These are phyloP conservation scores for Synaphobranchus kaupii DNA, from an alignment of 2,797 vertebrate genomes.

Conservation along the genomic window DNA sequence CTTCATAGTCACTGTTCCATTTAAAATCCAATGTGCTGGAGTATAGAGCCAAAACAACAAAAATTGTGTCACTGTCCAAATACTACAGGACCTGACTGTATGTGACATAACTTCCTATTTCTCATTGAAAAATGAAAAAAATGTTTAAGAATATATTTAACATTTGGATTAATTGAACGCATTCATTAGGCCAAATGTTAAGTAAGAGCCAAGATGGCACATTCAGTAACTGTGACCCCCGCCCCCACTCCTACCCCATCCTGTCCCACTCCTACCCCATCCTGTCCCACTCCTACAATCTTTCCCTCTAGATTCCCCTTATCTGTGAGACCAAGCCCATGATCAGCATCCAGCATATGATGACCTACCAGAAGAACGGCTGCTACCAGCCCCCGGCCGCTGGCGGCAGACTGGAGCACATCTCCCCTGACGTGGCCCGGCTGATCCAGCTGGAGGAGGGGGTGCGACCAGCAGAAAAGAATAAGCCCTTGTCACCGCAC, in stretches of 20 bases:
- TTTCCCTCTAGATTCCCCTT: constrained; percentile 74
- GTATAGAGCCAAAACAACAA: no score
- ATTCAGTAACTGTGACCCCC: no score
- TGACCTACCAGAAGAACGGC: constrained; percentile 89
- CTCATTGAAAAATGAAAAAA: no score
- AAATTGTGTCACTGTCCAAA: no score
- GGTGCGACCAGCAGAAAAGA: constrained; percentile 70
- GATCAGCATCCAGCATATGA: constrained; percentile 90
- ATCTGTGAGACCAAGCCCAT: constrained; percentile 90
- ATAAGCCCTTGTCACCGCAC: constrained; percentile 62
- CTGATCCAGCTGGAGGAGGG: constrained; percentile 89
- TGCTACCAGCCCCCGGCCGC: constrained; percentile 78
- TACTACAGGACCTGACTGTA: no score
- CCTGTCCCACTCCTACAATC: background rate
- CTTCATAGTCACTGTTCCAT: no score
- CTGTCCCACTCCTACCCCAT: background rate
- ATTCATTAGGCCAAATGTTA: no score
- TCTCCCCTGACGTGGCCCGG: constrained; percentile 79
- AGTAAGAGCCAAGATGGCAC: no score
- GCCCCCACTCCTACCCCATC: background rate
- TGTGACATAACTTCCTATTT: no score
- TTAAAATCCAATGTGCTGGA: no score
- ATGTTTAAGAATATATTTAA: no score
- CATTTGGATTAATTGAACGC: no score
- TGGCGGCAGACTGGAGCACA: constrained; percentile 59